Conservation (phyloP, 2,888 invertebrate genomes). For the Hofmannophila pseudospretella region DNA sequence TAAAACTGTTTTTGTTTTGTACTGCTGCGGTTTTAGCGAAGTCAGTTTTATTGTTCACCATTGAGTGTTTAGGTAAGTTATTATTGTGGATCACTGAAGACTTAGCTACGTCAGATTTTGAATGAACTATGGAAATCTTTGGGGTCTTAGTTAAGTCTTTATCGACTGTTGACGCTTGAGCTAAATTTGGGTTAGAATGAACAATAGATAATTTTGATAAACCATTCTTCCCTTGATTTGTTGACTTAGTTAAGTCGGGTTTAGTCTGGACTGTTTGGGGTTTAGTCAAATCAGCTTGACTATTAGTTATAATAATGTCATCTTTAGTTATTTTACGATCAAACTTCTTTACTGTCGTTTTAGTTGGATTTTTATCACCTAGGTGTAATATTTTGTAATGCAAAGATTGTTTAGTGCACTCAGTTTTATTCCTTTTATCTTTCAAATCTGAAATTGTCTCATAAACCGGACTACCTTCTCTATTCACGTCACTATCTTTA, state of each 20-base stretch:
- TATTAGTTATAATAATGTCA: constrained; percentile 47
- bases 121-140: not conserved
- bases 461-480: constrained; percentile 6
- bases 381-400: constrained; percentile 18
- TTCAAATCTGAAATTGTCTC: constrained; percentile 9
- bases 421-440: constrained; percentile 6
- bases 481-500: not conserved
- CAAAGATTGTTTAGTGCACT: constrained; percentile 10
- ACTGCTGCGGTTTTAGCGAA: not conserved
- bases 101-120: not conserved
- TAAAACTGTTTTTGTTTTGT: not conserved
- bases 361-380: constrained; percentile 18
- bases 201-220: not conserved
- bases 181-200: not conserved
- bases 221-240: not conserved
- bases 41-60: not conserved
- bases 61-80: not conserved
- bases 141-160: too few relatives aligned
- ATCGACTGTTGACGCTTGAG: too few relatives aligned
- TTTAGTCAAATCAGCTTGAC: constrained; percentile 19
- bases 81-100: not conserved
- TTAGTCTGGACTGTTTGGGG: constrained; percentile 11
- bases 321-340: constrained; percentile 52
- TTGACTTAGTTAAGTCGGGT: not conserved
- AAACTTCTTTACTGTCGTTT: constrained; percentile 33